Evolutionary conservation across 1,140 invertebrate species (phyloP).

Genomic region (Cephus cinctus): DNA sequence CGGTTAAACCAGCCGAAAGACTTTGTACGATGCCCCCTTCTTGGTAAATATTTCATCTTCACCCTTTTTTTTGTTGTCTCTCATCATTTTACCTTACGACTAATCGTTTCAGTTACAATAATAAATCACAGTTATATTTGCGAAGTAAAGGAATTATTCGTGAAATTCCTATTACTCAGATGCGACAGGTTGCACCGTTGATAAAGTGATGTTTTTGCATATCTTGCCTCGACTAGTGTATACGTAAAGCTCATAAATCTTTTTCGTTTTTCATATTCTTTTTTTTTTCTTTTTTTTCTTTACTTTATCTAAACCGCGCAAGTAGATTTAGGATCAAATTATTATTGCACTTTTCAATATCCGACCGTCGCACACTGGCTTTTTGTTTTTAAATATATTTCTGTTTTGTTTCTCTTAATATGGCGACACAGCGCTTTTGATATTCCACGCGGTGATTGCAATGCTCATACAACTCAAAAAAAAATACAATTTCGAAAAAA

Average conservation of each 20-base stretch:
- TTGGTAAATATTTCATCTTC: too few species aligned
- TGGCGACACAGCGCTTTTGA: conserved; percentile 15
- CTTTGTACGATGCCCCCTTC: too few species aligned
- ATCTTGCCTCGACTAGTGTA: conserved; percentile 38
- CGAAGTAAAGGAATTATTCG: conserved; percentile 28
- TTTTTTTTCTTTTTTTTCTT: too few species aligned
- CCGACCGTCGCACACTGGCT: conserved; percentile 27
- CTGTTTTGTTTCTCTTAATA: conserved; percentile 17
- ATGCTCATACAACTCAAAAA: conserved; percentile 5
- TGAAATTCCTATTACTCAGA: conserved; percentile 40
- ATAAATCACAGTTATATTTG: conserved; percentile 38
- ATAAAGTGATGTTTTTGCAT: conserved; percentile 38
- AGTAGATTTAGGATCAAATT: too few species aligned
- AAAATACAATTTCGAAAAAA: conserved; percentile 23
- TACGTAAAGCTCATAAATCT: conserved; percentile 43
- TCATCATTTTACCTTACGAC: conserved; percentile 35
- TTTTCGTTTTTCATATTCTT: too few species aligned
- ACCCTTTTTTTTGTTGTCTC: too few species aligned
- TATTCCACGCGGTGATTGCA: not conserved
- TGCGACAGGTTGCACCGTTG: conserved; percentile 37
- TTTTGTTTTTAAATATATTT: conserved; percentile 11
- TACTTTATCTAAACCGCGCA: conserved; percentile 26
- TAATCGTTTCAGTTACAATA: conserved; percentile 34
- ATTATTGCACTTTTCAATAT: conserved; percentile 17
- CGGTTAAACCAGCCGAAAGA: too few species aligned